Evolutionary conservation across 1,140 invertebrate genomes (phyloP).

Genomic region (Anastrepha ludens): DNA sequence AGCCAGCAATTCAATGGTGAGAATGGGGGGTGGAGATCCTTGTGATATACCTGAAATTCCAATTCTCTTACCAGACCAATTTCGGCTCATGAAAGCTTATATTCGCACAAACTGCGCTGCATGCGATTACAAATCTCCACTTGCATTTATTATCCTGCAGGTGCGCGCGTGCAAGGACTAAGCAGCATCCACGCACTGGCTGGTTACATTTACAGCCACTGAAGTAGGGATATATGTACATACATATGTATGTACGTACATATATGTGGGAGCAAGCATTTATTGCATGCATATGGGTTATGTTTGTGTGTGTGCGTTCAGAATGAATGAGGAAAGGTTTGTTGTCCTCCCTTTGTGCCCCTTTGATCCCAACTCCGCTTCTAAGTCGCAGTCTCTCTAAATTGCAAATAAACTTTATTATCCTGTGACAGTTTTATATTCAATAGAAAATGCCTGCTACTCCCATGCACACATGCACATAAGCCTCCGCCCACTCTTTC

Average conservation of each 20-base stretch:
- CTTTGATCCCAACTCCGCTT: background rate
- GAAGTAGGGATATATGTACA: background rate
- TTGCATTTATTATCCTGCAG: slow-evolving; percentile 49
- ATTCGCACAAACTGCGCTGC: background rate
- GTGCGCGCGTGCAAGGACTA: slow-evolving; percentile 41
- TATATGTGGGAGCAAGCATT: background rate
- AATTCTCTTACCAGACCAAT: slow-evolving; percentile 14
- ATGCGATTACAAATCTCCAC: slow-evolving; percentile 43
- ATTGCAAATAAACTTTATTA: slow-evolving; percentile 52
- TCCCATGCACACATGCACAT: background rate
- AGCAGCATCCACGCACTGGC: background rate
- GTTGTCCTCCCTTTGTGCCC: no score
- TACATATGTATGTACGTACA: background rate
- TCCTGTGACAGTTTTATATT: slow-evolving; percentile 50
- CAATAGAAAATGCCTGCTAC: slow-evolving; percentile 45
- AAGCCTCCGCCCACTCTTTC: background rate
- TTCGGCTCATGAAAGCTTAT: background rate
- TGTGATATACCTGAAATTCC: background rate
- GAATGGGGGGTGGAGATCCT: background rate
- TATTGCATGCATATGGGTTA: background rate
- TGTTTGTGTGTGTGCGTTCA: background rate
- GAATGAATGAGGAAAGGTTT: no score
- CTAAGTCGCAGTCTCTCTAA: background rate
- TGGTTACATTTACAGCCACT: no score
- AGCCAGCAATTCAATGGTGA: background rate